Conservation (phyloP, 1,140 invertebrate species). For the Drosophila repleta region DNA sequence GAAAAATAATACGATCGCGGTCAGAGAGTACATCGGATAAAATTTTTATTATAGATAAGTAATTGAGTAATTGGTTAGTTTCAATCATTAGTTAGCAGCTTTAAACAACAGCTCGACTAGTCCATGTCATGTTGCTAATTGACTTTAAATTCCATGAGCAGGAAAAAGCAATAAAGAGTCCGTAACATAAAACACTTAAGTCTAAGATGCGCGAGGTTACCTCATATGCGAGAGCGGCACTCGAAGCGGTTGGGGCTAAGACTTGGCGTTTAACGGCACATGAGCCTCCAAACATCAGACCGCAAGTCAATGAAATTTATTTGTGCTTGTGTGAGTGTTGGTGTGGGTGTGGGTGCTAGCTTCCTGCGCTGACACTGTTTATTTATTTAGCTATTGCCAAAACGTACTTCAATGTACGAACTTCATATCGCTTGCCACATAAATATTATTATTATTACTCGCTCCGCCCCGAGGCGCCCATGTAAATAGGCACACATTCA, state of each 20-base stretch:
- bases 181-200: neutral
- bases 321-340: conserved; percentile 9
- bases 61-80: too few species aligned
- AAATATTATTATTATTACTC: conserved; percentile 80
- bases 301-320: conserved; percentile 6
- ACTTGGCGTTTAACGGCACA: conserved; percentile 52
- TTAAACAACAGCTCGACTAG: neutral
- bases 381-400: conserved; percentile 71
- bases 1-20: too few species aligned
- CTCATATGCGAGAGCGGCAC: conserved; percentile 42
- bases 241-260: conserved; percentile 38
- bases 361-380: conserved; percentile 57
- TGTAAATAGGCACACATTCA: conserved; percentile 32
- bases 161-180: neutral
- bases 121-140: conserved; percentile 3
- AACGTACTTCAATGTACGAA: conserved; percentile 62
- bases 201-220: conserved; percentile 4
- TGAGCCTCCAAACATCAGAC: conserved; percentile 36
- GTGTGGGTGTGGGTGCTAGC: conserved; percentile 17
- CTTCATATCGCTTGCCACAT: conserved; percentile 75
- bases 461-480: conserved; percentile 14
- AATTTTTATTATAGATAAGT: too few species aligned
- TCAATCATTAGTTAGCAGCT: too few species aligned
- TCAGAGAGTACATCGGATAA: too few species aligned
- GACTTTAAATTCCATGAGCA: conserved; percentile 5